Evolutionary conservation across 2,113 vertebrate species (phyloP), one percentile per base, ranked within the genome.

Genomic region (Nicator chloris): DNA sequence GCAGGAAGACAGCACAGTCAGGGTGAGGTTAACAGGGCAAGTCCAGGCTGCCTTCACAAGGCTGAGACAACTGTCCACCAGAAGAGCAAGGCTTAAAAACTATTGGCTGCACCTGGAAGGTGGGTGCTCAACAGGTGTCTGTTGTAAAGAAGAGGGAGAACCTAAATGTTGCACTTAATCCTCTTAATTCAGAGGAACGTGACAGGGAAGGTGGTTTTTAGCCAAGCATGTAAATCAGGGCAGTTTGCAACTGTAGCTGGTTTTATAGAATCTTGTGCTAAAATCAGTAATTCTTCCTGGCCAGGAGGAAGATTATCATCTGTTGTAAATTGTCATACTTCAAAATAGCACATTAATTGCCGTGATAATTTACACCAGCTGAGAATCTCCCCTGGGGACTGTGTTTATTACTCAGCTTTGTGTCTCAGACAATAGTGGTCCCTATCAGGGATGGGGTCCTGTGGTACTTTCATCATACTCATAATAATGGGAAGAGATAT

Each of bases 291-390:
- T 76, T 94, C 84, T 93, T 91, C 57, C 63, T 87, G 93, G 78
- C 93, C 91, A 89, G 84, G 92, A 91, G 94, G 87, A 91, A 95
- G 93, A 96, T 94, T 92, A 91, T 95, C 73, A 95, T 92, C 93
- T 91, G 87, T 85, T 96, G 93, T 93, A 92, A 92, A 96, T 63
- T 92, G 78, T 84, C 81, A 88, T 91, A 84, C 88, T 93, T 97
- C 89, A 95, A 93, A 95, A 92, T 63, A 91, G 80, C 73, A 60
- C 86, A 91, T 95, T 96, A 97, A 95, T 95, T 95, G 92, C 73
- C 89, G 69, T 84, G 89, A 88, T 93, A 93, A 96, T 96, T 95
- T 97, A 93, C 53, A 86, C 89, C 91, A 93, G 88, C 83, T 94
- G 86, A 95, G 95, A 93, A 83, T 86, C 60, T 79, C 53, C 95